Evolutionary conservation across 2,888 invertebrate species (phyloP), one percentile per base, ranked within the genome.

Genomic region (Thumatha senex): DNA sequence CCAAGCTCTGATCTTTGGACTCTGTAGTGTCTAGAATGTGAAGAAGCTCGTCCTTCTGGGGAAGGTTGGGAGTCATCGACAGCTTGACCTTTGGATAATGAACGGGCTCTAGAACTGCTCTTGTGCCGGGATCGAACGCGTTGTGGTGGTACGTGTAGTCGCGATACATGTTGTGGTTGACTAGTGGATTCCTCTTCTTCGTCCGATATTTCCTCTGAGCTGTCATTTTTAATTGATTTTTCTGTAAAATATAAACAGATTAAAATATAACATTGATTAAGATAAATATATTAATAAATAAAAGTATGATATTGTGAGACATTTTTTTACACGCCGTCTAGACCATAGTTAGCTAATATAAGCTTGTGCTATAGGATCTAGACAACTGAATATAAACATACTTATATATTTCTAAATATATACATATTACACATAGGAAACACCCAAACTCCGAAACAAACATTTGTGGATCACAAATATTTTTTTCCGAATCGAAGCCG

Each of bases 1-100:
- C 92, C 93, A 47, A 91, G 77, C 61, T 92, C 89, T 0, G 92
- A 89, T 45, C 89, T 82, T 64, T 92, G 92, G 31, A 93, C 92
- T 56, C 90, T 84, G 56, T 92, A 89, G 59, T 90, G 86, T 47
- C 90, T 78, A 0, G 89, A 85, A 49, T 88, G 85, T 0, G 89
- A 85, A 1, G 89, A 84, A 0, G 89, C 84, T 48, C 88, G 71
- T 33, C 66, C 67, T 63, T 86, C 86, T 3, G 57, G 54, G 0
- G 42, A 40, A 8, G 70, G 64, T 24, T 72, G 67, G 1, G 70
- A 46, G 15, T 84, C 84, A 10, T 80, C 81, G 0, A 66, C 50
- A 2, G 66, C 70, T 51, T 78, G 79, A 15, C 70, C 71, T 61
- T 89, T 89, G 38, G 84, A 86, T 1, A 84, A 70, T 0, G 85